Evolutionary conservation across 2,888 invertebrate species (phyloP).

Genomic region (Neoascia interrupta): DNA sequence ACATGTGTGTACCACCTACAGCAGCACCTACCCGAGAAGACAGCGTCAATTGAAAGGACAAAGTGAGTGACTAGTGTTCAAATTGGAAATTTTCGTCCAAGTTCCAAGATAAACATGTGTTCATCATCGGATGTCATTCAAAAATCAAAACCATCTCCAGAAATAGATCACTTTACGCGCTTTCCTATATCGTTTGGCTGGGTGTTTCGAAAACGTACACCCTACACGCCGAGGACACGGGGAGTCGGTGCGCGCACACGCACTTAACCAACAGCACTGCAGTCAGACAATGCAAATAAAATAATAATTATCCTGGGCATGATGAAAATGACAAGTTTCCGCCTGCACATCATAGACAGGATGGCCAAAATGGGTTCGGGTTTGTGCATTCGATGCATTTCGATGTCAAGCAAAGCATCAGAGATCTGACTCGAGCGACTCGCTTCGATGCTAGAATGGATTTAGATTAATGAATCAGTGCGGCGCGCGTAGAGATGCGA

Average conservation of each 20-base stretch:
- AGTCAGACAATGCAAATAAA: constrained; percentile 67
- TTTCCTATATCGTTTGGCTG: constrained; percentile 45
- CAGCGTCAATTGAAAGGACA: constrained; percentile 68
- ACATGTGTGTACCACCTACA: constrained; percentile 28
- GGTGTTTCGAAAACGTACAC: constrained; percentile 37
- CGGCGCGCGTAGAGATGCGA: too few relatives aligned
- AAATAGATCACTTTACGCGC: constrained; percentile 70
- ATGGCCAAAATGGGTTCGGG: constrained; percentile 48
- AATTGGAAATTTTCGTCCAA: constrained; percentile 69
- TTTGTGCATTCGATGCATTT: constrained; percentile 20
- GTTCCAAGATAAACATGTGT: constrained; percentile 74
- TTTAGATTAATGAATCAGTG: constrained; percentile 69
- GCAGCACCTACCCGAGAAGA: constrained; percentile 20
- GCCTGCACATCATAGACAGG: constrained; percentile 42
- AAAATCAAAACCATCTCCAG: constrained; percentile 67
- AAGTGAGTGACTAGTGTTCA: constrained; percentile 69
- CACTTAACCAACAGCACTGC: too few relatives aligned
- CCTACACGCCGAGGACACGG: constrained; percentile 13
- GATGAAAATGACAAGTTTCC: constrained; percentile 66
- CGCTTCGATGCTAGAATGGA: constrained; percentile 58
- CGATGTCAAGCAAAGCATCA: too few relatives aligned
- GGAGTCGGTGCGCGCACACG: constrained; percentile 20
- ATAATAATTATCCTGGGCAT: constrained; percentile 64
- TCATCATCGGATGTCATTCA: constrained; percentile 75
- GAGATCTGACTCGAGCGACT: constrained; percentile 31